Base-by-base conservation (phyloP, 1,140 invertebrate genomes). In the Plodia interpunctella region DNA sequence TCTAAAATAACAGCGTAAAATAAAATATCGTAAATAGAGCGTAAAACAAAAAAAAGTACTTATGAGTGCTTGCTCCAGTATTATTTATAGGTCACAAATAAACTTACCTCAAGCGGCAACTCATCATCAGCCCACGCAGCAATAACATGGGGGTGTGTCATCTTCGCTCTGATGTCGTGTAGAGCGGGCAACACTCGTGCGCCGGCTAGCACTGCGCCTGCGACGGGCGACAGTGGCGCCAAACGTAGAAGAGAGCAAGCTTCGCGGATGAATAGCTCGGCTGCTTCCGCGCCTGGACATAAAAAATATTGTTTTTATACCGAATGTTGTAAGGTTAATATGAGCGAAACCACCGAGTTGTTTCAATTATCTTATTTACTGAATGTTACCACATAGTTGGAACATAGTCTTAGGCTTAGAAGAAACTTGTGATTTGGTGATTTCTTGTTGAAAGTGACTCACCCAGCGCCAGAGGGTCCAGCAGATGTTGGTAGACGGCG, bases 51-150 rank as follows among this genome's bases (percentile, higher is more conserved):
- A 93, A 96, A 5, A 52, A 30, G 19, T 17, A n/a, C n/a, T n/a
- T n/a, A n/a, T n/a, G n/a, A n/a, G n/a, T n/a, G n/a, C n/a, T n/a
- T n/a, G n/a, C n/a, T n/a, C n/a, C n/a, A n/a, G n/a, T n/a, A n/a
- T n/a, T n/a, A n/a, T n/a, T n/a, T n/a, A n/a, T n/a, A n/a, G n/a
- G n/a, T n/a, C n/a, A n/a, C n/a, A n/a, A n/a, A n/a, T n/a, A n/a
- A n/a, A n/a, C n/a, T n/a, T 55, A 82, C 84, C 83, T 86, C 83
- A 0, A 98, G 96, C 13, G 98, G 98, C 77, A 99, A 91, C 92
- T 99, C 98, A 85, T 99, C 97, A 87, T 97, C 97, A 59, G 96
- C 95, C 97, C 97, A 99, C 64, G 98, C 98, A 60, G 95, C 96
- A 17, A 95, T 93, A 18, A 98, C 97, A 91, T 98, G 96, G 78